Evolutionary conservation across 2,113 vertebrate species (phyloP).

Genomic region (Silurus glanis): DNA sequence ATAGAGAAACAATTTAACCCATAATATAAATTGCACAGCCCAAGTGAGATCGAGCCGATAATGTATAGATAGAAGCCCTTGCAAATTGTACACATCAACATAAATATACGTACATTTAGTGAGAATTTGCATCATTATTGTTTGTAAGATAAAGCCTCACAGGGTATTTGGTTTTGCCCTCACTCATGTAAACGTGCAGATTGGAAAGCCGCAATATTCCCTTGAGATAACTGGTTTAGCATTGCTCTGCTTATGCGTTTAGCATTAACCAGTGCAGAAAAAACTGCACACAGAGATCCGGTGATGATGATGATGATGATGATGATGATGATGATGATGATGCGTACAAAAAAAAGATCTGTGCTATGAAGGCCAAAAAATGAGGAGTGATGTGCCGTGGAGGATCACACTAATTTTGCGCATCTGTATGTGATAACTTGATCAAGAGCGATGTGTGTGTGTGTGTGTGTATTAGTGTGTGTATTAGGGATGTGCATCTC

Average conservation of each 20-base stretch:
- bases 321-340: neutral
- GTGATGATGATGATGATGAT: neutral
- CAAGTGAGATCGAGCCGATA: neutral
- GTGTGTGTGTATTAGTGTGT: neutral
- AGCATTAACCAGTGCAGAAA: neutral
- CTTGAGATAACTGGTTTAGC: neutral
- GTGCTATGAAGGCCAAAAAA: neutral
- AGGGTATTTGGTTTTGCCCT: neutral
- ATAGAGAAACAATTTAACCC: neutral
- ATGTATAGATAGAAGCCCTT: neutral
- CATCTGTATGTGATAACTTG: neutral
- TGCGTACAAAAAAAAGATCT: neutral
- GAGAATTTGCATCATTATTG: neutral
- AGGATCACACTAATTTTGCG: neutral
- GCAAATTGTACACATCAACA: neutral
- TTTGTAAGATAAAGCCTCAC: neutral
- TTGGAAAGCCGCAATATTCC: neutral
- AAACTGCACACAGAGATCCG: neutral
- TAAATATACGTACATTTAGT: neutral
- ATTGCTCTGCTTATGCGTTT: neutral
- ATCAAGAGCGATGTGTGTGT: neutral
- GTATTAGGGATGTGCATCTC: no score
- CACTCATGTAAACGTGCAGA: neutral
- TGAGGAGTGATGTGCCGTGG: neutral
- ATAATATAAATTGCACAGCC: neutral